A percentile compares a stretch with the other conserved stretches of the same genome.
Evolutionary conservation across 2,888 invertebrate species (phyloP).

Genomic region (Meliscaeva auricollis): DNA sequence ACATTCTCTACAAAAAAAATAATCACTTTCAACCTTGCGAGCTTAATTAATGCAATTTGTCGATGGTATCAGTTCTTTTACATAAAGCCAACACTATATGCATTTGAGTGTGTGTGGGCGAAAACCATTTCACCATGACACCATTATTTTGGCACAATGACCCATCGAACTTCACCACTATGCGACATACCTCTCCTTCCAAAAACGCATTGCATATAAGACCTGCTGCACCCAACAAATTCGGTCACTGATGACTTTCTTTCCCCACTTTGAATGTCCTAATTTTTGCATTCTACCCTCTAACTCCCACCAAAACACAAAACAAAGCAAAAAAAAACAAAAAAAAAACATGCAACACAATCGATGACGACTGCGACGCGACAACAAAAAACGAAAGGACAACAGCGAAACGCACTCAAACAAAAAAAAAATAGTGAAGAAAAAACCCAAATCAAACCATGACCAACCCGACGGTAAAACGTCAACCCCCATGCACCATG

Average conservation of each 20-base stretch:
- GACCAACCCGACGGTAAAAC: conserved; percentile 67
- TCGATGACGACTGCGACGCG: not conserved
- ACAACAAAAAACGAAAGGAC: conserved; percentile 26
- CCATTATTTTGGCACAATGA: conserved; percentile 29
- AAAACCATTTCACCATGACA: conserved; percentile 14
- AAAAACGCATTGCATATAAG: conserved; percentile 31
- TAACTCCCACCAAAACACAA: not conserved
- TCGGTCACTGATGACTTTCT: conserved; percentile 40
- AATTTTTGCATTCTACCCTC: conserved; percentile 56
- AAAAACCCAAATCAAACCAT: conserved; percentile 63
- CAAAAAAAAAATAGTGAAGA: conserved; percentile 26
- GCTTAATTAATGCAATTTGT: not conserved
- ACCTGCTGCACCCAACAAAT: conserved; percentile 27
- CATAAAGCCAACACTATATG: not conserved
- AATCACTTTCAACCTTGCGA: conserved; percentile 10
- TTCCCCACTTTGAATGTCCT: conserved; percentile 36
- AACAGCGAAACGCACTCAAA: conserved; percentile 56
- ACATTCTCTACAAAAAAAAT: too few relatives aligned
- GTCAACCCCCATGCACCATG: conserved; percentile 55
- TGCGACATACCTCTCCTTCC: not conserved
- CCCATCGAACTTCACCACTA: conserved; percentile 24
- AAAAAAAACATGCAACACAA: not conserved
- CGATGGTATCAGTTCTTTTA: not conserved
- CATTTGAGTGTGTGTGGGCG: not conserved
- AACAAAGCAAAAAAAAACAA: not conserved